These are phyloP conservation scores for Elysia crispata DNA, from an alignment of 2,888 invertebrate genomes.

Conservation along the genomic window DNA sequence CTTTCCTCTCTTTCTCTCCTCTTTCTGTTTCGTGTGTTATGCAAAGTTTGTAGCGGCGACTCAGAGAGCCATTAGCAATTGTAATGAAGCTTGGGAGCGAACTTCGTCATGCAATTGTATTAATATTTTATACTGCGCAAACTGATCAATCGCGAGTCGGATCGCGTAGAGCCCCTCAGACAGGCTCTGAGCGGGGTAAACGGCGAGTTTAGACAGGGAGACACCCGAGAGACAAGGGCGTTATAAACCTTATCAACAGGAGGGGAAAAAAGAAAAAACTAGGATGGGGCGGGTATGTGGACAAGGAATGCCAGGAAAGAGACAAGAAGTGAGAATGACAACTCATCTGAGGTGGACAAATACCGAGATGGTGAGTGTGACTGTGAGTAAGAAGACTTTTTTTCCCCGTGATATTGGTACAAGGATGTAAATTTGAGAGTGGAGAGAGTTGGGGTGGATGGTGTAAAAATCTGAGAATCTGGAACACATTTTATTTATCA, in stretches of 20 bases:
- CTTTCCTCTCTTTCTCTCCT: neutral
- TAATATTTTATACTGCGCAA: conserved; percentile 64
- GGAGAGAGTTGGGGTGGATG: too few relatives aligned
- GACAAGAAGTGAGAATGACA: too few relatives aligned
- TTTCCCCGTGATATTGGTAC: neutral
- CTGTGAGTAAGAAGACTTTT: neutral
- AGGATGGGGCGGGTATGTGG: too few relatives aligned
- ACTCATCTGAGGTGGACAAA: too few relatives aligned
- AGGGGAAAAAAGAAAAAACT: too few relatives aligned
- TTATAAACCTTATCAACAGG: too few relatives aligned
- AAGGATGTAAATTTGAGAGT: neutral
- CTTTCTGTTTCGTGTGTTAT: conserved; percentile 55
- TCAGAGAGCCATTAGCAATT: conserved; percentile 63
- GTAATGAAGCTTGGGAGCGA: conserved; percentile 59
- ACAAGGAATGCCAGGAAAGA: too few relatives aligned
- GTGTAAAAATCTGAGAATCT: too few relatives aligned
- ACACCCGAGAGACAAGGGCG: too few relatives aligned
- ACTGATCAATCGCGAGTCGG: conserved; percentile 57
- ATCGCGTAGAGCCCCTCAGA: conserved; percentile 2
- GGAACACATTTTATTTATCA: too few relatives aligned
- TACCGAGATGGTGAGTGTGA: conserved; percentile 5
- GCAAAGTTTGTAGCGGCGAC: conserved; percentile 61
- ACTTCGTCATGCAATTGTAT: conserved; percentile 61
- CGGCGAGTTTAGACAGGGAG: too few relatives aligned
- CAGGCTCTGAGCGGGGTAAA: neutral